Evolutionary conservation across 2,113 vertebrate genomes (phyloP).

Genomic region (Pelobates fuscus): DNA sequence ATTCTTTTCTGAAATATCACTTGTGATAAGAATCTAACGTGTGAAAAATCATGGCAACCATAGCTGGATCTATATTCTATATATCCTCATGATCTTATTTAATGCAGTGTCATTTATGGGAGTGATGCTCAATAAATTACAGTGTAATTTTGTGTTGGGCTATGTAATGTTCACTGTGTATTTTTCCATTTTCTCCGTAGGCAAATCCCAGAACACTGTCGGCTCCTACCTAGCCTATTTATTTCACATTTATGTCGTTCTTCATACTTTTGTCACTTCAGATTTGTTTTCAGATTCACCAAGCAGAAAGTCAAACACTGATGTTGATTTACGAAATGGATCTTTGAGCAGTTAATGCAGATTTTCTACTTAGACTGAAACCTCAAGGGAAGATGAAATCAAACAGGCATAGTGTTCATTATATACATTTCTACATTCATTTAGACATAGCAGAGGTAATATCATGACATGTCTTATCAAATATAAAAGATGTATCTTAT

Average conservation of each 20-base stretch:
- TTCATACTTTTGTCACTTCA: constrained; percentile 50
- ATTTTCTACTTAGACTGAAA: constrained; percentile 42
- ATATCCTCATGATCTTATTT: constrained; percentile 23
- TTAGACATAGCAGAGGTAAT: constrained; percentile 42
- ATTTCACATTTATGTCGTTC: constrained; percentile 45
- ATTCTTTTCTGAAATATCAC: not conserved
- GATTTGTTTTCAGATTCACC: constrained; percentile 50
- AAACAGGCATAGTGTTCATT: constrained; percentile 48
- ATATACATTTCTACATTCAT: constrained; percentile 48
- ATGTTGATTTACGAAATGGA: constrained; percentile 51
- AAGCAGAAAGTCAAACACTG: constrained; percentile 50
- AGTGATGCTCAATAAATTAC: constrained; percentile 48
- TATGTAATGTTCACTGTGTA: constrained; percentile 28
- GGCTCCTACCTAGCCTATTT: constrained; percentile 45
- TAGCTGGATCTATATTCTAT: not conserved
- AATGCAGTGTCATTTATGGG: constrained; percentile 29
- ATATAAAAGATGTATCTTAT: not conserved
- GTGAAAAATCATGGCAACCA: not conserved
- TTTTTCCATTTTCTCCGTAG: constrained; percentile 39
- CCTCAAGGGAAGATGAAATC: constrained; percentile 38
- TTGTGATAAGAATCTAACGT: not conserved
- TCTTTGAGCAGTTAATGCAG: constrained; percentile 47
- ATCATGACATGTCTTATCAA: constrained; percentile 24
- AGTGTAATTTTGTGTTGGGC: constrained; percentile 20
- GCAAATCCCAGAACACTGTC: constrained; percentile 31